Conservation (phyloP, 2,888 invertebrate species). For the Eubasilissa splendida region DNA sequence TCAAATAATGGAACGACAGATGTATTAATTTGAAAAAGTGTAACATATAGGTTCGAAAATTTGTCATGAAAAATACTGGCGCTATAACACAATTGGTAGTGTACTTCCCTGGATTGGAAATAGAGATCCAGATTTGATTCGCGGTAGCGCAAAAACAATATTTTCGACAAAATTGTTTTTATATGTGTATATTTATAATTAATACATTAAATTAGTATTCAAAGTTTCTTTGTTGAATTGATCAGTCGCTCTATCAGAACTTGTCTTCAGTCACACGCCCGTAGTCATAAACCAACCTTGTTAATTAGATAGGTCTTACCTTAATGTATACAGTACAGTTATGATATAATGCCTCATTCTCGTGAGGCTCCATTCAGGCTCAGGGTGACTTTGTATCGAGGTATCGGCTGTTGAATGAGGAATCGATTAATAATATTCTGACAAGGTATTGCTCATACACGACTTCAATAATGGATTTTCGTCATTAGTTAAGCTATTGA, state of each 20-base stretch:
- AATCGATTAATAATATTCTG: conserved; percentile 44
- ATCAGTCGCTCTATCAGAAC: neutral
- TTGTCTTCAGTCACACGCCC: conserved; percentile 40
- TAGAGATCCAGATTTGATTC: no score
- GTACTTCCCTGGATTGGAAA: no score
- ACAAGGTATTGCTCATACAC: conserved; percentile 9
- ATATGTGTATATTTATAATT: no score
- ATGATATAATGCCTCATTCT: conserved; percentile 44
- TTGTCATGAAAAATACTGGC: no score
- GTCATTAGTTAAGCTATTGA: conserved; percentile 9
- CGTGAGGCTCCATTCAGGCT: conserved; percentile 47
- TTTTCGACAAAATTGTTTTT: no score
- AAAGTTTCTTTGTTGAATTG: no score
- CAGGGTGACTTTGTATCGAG: conserved; percentile 30
- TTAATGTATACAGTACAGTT: conserved; percentile 51
- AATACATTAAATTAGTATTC: no score
- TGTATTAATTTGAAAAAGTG: no score
- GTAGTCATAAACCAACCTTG: conserved; percentile 51
- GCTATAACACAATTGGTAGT: no score
- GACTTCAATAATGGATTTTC: conserved; percentile 19
- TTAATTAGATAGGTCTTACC: conserved; percentile 57
- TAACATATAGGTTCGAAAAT: no score
- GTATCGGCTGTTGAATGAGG: conserved; percentile 31
- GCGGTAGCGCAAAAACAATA: no score
- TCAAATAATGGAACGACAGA: no score